Evolutionary conservation across 2,797 vertebrate genomes (phyloP).

Genomic region (Crax fasciolata): DNA sequence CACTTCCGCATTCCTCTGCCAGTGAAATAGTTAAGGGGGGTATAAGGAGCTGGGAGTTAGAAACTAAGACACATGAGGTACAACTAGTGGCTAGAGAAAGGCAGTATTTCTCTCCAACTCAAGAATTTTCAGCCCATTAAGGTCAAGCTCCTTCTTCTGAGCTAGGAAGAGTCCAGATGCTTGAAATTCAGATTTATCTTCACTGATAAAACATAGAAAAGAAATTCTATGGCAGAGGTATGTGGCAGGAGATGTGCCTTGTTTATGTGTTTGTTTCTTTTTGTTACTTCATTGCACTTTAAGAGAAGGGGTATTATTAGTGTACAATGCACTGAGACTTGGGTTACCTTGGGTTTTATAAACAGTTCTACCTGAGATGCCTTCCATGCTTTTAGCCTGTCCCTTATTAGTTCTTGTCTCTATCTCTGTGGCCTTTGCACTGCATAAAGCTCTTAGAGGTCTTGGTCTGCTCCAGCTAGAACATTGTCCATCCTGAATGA

Average conservation of each 20-base stretch:
- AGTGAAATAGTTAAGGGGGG: no score
- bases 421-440: neutral
- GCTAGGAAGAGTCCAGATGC: neutral
- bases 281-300: neutral
- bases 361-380: neutral
- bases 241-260: neutral
- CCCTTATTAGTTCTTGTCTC: neutral
- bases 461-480: neutral
- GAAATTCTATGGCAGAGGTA: neutral
- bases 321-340: neutral
- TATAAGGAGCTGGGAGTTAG: no score
- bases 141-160: neutral
- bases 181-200: neutral
- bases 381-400: neutral
- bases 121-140: neutral
- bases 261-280: neutral
- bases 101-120: neutral
- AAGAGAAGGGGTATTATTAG: neutral
- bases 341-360: neutral
- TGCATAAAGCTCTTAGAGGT: fast-evolving
- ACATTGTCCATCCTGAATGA: neutral
- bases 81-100: neutral
- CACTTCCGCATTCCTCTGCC: no score
- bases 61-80: no score
- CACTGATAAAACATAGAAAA: neutral